phyloP scores from a whole-genome alignment of 2,113 vertebrate species.

The Ciconia stormi region DNA sequence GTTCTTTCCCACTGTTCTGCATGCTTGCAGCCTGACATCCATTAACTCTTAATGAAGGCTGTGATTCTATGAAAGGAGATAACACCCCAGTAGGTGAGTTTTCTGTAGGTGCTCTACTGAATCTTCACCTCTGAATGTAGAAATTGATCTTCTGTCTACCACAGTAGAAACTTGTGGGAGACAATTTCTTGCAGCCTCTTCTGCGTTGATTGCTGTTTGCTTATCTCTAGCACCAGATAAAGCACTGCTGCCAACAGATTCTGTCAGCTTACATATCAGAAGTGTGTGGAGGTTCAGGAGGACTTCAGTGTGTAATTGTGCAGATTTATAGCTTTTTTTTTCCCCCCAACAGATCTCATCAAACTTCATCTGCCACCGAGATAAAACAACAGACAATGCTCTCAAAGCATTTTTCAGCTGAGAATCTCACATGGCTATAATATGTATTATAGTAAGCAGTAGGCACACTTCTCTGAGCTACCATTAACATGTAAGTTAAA shows the following conservation, averaged over 20 bases:
- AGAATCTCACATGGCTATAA: background rate
- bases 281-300: constrained; percentile 50
- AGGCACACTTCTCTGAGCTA: background rate
- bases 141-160: constrained; percentile 70
- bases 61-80: background rate
- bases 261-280: constrained; percentile 57
- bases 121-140: constrained; percentile 63
- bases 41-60: constrained; percentile 11
- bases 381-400: constrained; percentile 15
- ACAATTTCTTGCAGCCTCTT: constrained; percentile 66
- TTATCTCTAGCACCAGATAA: constrained; percentile 58
- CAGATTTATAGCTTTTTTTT: constrained; percentile 8
- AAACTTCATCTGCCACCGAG: constrained; percentile 27
- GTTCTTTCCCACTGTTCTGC: background rate
- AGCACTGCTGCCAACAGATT: constrained; percentile 66
- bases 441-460: background rate
- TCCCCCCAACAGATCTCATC: constrained; percentile 22
- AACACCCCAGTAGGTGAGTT: constrained; percentile 51
- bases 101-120: constrained; percentile 48
- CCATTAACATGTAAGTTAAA: background rate
- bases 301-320: constrained; percentile 47
- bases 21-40: background rate
- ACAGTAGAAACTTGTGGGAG: constrained; percentile 45
- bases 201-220: constrained; percentile 72
- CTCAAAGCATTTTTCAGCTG: background rate